Base-by-base conservation (phyloP, 2,797 vertebrate species). In the Florisuga fusca region DNA sequence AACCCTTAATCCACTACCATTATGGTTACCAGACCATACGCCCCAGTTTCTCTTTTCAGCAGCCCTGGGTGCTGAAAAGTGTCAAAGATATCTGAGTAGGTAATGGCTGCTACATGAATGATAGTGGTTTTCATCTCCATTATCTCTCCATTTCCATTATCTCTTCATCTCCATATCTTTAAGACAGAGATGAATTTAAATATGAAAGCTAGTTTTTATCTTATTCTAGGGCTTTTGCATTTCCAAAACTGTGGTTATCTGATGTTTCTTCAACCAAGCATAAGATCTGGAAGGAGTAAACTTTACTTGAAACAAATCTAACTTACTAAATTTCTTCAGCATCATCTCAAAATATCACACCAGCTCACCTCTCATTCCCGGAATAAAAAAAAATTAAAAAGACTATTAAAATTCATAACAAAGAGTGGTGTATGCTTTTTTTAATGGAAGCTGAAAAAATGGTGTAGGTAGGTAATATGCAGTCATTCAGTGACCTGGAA, bases 401-500 rank as follows among this genome's bases (percentile, higher is more conserved):
- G 4, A 3, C 0, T 58, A 7, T 71, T 48, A 0, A 29, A 3
- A 2, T 50, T 14, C 11, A 8, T 54, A 76, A 80, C 15, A 34
- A 72, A 29, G 16, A 73, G 8, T 6, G 41, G 12, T 2, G 2
- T 69, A 12, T 20, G 7, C 36, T 88, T 64, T 53, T 68, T 34
- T 87, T 76, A 10, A 18, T 87, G 48, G 53, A 66, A 85, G 62
- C 16, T 19, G 31, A 53, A 83, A 68, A 36, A 9, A 20, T 33
- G 59, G 5, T 1, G 3, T 63, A 15, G 3, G 5, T 55, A 58
- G 14, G 33, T 36, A 51, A 33, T 14, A 15, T 5, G 18, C 11
- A 61, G 15, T 69, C 80, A 50, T 6, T 43, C 12, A 17, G 34
- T 36, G 54, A 29, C 50, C 57, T 67, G 36, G 41, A 85, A 85